phyloP scores from a whole-genome alignment of 53 echinoderm and acorn worm genomes.

The Patiria pectinifera region DNA sequence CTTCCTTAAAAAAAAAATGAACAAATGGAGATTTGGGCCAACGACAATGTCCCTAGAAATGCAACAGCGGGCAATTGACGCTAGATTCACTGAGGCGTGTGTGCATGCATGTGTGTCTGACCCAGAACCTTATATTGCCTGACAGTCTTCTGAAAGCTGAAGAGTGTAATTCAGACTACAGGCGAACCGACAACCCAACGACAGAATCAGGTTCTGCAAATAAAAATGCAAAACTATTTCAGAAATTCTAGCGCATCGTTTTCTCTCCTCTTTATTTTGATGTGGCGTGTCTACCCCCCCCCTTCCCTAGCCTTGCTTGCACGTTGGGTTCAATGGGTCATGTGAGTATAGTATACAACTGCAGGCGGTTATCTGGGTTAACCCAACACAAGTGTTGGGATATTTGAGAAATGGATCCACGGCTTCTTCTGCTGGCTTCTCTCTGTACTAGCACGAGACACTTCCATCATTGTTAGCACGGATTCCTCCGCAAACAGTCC shows the following conservation, averaged over 20 bases:
- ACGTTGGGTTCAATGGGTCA: slow-evolving; percentile 46
- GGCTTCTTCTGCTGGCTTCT: slow-evolving; percentile 13
- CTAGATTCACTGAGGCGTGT: neutral
- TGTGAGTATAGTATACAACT: slow-evolving; percentile 20
- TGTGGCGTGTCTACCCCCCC: neutral
- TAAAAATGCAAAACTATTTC: slow-evolving; percentile 66
- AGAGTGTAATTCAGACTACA: slow-evolving; percentile 14
- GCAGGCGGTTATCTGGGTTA: slow-evolving; percentile 43
- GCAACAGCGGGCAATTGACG: neutral
- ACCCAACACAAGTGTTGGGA: slow-evolving; percentile 54
- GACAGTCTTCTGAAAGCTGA: slow-evolving; percentile 3
- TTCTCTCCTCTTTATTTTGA: neutral
- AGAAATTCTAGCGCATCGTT: slow-evolving; percentile 46
- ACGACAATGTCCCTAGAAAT: neutral
- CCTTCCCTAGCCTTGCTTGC: neutral
- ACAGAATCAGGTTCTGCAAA: slow-evolving; percentile 62
- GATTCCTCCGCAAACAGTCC: slow-evolving; percentile 53
- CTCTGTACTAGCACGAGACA: slow-evolving; percentile 25
- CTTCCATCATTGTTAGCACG: slow-evolving; percentile 55
- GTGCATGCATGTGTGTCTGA: neutral
- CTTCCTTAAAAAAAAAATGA: neutral
- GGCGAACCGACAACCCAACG: slow-evolving; percentile 28
- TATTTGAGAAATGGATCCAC: slow-evolving; percentile 55
- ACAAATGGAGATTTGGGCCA: neutral
- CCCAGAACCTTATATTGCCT: slow-evolving; percentile 33